These are phyloP conservation scores for Falcaria lacertinaria DNA, from an alignment of 2,888 invertebrate genomes.

Conservation along the genomic window DNA sequence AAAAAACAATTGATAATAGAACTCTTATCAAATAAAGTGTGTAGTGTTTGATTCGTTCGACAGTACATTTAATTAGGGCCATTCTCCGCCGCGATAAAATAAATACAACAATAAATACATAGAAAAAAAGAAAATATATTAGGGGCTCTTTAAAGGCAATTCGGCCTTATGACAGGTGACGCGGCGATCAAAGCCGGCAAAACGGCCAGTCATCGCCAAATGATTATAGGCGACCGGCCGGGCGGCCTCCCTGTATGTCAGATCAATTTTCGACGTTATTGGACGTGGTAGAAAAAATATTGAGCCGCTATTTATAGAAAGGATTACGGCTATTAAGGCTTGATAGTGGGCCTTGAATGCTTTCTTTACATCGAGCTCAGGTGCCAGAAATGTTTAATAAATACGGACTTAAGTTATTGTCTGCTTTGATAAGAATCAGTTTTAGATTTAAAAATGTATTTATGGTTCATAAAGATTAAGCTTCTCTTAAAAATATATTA, in stretches of 20 bases:
- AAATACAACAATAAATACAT: constrained; percentile 46
- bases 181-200: constrained; percentile 50
- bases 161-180: constrained; percentile 66
- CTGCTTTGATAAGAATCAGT: no score
- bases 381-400: no score
- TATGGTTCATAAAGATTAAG: no score
- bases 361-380: no score
- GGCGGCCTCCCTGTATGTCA: constrained; percentile 36
- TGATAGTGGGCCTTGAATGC: neutral
- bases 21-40: no score
- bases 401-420: no score
- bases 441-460: no score
- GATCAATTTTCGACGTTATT: constrained; percentile 37
- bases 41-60: no score
- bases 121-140: constrained; percentile 39
- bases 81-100: constrained; percentile 51
- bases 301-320: constrained; percentile 5
- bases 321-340: constrained; percentile 1
- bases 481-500: no score
- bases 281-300: constrained; percentile 12
- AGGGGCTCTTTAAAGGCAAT: constrained; percentile 49
- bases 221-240: constrained; percentile 41
- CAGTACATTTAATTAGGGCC: constrained; percentile 57
- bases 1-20: no score
- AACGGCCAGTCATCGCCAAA: constrained; percentile 65